These are phyloP conservation scores for Nannoperca obscura DNA, from an alignment of 2,797 vertebrate species.

Conservation along the genomic window DNA sequence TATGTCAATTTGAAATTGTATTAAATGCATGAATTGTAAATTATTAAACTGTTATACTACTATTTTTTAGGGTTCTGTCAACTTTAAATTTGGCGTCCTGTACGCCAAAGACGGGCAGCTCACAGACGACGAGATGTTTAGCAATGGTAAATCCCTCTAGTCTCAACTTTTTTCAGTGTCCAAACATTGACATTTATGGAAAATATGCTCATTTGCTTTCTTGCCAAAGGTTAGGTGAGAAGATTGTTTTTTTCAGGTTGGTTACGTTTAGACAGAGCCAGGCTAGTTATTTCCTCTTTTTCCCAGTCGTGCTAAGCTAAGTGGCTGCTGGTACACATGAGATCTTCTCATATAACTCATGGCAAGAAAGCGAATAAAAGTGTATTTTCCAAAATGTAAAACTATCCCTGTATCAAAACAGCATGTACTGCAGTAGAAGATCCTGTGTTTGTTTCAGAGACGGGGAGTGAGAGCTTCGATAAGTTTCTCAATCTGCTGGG, in stretches of 20 bases:
- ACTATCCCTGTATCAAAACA: background rate
- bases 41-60: too few relatives aligned
- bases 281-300: background rate
- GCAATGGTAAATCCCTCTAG: constrained; percentile 89
- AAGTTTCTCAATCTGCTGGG: constrained; percentile 94
- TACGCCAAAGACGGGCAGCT: constrained; percentile 98
- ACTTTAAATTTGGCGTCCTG: constrained; percentile 99
- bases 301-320: background rate
- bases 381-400: constrained; percentile 1
- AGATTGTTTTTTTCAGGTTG: background rate
- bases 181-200: background rate
- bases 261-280: background rate
- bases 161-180: background rate
- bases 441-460: constrained; percentile 83
- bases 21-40: background rate
- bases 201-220: background rate
- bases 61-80: constrained; percentile 92
- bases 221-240: background rate
- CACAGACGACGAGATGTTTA: constrained; percentile 99
- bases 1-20: background rate
- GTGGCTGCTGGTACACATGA: background rate
- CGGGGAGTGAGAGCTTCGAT: constrained; percentile 94
- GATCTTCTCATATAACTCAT: background rate
- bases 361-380: background rate
- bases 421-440: background rate